phyloP scores from a whole-genome alignment of 1,140 invertebrate genomes.

The Temnothorax longispinosus region DNA sequence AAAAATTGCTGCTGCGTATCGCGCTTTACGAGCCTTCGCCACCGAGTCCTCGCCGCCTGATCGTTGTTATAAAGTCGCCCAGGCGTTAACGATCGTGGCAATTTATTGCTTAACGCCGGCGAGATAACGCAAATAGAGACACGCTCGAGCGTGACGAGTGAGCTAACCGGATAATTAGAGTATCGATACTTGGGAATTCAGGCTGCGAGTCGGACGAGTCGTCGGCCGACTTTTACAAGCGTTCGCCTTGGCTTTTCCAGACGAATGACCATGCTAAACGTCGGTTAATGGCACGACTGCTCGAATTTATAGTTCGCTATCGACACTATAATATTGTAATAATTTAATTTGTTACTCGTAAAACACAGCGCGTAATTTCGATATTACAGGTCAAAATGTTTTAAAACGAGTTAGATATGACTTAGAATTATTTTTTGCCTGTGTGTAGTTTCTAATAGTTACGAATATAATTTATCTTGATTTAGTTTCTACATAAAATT shows the following conservation, averaged over 20 bases:
- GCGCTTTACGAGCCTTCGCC: constrained; percentile 33
- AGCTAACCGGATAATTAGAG: constrained; percentile 55
- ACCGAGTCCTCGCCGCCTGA: neutral
- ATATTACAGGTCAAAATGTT: constrained; percentile 1
- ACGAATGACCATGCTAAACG: constrained; percentile 1
- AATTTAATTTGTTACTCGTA: constrained; percentile 16
- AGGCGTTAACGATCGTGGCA: constrained; percentile 52
- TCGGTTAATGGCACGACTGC: neutral
- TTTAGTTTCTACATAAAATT: neutral
- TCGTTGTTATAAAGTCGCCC: constrained; percentile 47
- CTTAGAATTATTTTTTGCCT: neutral
- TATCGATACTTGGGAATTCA: constrained; percentile 52
- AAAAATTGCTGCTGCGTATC: constrained; percentile 43
- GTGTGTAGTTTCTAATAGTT: neutral
- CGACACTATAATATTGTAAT: neutral
- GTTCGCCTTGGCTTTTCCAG: constrained; percentile 28
- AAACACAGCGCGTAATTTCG: neutral
- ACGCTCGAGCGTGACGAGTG: constrained; percentile 50
- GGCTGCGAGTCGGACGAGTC: constrained; percentile 17
- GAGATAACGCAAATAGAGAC: constrained; percentile 57
- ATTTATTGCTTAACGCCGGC: constrained; percentile 60
- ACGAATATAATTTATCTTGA: constrained; percentile 6
- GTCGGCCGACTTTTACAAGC: constrained; percentile 34
- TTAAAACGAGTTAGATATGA: neutral
- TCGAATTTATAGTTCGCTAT: constrained; percentile 24